phyloP scores from a whole-genome alignment of 2,113 vertebrate species.

The Gymnocephalus cernua region DNA sequence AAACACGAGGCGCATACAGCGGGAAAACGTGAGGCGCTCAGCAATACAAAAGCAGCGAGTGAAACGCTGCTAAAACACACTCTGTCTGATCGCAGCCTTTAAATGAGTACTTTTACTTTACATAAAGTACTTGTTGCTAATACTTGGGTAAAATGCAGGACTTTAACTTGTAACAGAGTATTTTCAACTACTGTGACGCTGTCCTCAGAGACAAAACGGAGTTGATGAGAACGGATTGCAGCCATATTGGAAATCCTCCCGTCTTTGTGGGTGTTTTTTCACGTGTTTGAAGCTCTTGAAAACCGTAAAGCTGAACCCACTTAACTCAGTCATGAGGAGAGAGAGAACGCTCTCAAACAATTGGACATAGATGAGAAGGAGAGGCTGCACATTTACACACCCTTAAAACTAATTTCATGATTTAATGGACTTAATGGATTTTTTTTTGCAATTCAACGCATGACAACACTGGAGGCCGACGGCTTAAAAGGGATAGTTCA shows the following conservation, averaged over 20 bases:
- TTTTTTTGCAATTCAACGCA: slow-evolving; percentile 4
- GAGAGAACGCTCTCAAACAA: not conserved
- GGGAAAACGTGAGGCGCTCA: too few species aligned
- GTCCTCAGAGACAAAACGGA: not conserved
- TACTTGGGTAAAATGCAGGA: too few species aligned
- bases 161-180: too few species aligned
- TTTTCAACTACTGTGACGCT: slow-evolving; percentile 9
- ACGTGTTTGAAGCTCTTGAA: not conserved
- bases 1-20: too few species aligned
- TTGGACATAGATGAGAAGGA: slow-evolving; percentile 31
- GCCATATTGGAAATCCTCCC: not conserved
- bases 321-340: slow-evolving; percentile 6
- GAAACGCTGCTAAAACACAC: too few species aligned
- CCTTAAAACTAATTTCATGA: slow-evolving; percentile 35
- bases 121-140: too few species aligned
- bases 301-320: not conserved
- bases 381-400: not conserved
- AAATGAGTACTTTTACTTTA: too few species aligned
- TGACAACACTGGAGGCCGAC: not conserved
- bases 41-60: too few species aligned
- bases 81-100: too few species aligned
- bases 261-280: not conserved
- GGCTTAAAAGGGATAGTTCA: not conserved
- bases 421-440: slow-evolving; percentile 52
- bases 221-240: not conserved